Percentiles rank a stretch among this genome's conserved stretches.
These are phyloP conservation scores for Rhabdomys pumilio DNA, from an alignment of 2,797 vertebrate species.

Conservation along the genomic window DNA sequence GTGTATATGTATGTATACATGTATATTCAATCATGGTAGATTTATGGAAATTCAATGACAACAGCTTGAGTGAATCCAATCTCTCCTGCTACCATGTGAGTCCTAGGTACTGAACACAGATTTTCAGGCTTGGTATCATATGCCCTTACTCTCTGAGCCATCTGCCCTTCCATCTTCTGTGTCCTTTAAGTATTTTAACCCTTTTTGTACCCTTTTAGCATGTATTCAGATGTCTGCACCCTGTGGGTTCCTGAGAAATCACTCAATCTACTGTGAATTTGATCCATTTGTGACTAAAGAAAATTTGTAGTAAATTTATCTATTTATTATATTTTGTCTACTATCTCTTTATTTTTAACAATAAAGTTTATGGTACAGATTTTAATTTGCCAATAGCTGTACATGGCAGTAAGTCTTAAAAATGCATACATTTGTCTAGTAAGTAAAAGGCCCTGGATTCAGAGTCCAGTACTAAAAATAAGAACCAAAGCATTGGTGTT, in stretches of 20 bases:
- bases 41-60: neutral
- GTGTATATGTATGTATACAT: neutral
- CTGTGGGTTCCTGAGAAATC: neutral
- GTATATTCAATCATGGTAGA: neutral
- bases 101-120: neutral
- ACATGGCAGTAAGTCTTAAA: neutral
- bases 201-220: neutral
- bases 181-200: neutral
- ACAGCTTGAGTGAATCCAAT: neutral
- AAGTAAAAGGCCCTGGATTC: neutral
- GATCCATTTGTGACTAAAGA: constrained; percentile 8
- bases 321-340: constrained; percentile 39
- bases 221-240: neutral
- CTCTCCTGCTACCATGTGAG: neutral
- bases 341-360: constrained; percentile 18
- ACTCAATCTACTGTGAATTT: neutral
- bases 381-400: neutral
- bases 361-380: neutral
- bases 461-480: neutral
- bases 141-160: neutral
- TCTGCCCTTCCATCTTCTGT: too few relatives aligned
- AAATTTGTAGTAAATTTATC: neutral
- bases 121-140: neutral
- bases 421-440: neutral
- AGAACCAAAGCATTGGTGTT: neutral